Evolutionary conservation across 2,797 vertebrate species (phyloP).

Genomic region (Hoplostethus mediterraneus): DNA sequence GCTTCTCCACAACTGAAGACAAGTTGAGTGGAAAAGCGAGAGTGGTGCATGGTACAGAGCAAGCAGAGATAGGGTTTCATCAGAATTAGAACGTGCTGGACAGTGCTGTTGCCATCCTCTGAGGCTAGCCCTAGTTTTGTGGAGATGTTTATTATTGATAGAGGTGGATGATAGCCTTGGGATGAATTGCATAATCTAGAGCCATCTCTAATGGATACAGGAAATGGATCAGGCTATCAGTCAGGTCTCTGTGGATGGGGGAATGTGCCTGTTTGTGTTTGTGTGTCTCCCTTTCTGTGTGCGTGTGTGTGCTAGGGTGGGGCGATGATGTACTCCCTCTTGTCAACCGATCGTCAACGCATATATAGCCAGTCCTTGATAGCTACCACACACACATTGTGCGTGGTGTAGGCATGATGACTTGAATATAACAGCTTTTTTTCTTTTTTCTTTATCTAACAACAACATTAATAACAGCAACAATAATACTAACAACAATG

Average conservation of each 20-base stretch:
- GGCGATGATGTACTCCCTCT: background rate
- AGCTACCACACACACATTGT: background rate
- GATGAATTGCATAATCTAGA: constrained; percentile 82
- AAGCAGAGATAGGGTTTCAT: constrained; percentile 51
- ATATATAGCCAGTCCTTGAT: background rate
- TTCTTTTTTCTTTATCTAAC: too few relatives aligned
- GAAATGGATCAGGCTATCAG: constrained; percentile 82
- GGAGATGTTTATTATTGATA: constrained; percentile 84
- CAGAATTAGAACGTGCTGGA: constrained; percentile 72
- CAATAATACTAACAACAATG: too few relatives aligned
- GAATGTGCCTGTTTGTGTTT: constrained; percentile 67
- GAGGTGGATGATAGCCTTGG: constrained; percentile 82
- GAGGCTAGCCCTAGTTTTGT: constrained; percentile 77
- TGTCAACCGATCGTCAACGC: constrained; percentile 11
- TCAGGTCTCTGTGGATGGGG: constrained; percentile 70
- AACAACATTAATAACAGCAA: too few relatives aligned
- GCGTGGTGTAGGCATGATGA: constrained; percentile 7
- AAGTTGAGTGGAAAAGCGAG: constrained; percentile 45
- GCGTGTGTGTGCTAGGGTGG: constrained; percentile 5
- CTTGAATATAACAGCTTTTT: too few relatives aligned
- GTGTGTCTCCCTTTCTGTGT: constrained; percentile 10
- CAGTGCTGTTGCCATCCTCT: constrained; percentile 66
- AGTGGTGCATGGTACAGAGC: constrained; percentile 6
- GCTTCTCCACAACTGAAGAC: constrained; percentile 45
- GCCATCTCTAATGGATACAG: constrained; percentile 81